Evolutionary conservation across 2,797 vertebrate species (phyloP).

Genomic region (Anguilla megastoma): DNA sequence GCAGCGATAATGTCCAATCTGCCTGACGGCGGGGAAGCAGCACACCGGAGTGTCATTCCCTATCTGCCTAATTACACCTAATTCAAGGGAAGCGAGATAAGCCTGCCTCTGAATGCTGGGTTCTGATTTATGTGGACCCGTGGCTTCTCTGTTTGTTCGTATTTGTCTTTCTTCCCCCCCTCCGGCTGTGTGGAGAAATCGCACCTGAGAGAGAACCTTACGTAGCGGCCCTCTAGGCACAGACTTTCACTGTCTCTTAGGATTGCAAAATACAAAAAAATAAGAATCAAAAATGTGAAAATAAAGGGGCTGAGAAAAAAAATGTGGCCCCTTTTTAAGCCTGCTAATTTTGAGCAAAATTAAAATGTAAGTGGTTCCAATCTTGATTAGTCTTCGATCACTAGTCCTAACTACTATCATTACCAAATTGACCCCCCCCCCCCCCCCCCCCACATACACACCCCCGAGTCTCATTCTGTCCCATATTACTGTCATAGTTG

Average conservation of each 20-base stretch:
- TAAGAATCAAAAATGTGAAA: not conserved
- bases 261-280: not conserved
- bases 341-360: not conserved
- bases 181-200: not conserved
- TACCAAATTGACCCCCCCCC: conserved; percentile 25
- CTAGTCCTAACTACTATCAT: conserved; percentile 24
- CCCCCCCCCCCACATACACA: not conserved
- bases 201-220: not conserved
- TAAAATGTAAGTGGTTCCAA: not conserved
- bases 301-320: not conserved
- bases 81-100: conserved; percentile 49
- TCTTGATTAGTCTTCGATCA: conserved; percentile 20
- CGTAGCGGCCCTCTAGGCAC: not conserved
- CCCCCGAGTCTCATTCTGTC: not conserved
- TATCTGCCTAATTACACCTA: conserved; percentile 52
- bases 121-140: not conserved
- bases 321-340: not conserved
- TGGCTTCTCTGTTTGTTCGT: not conserved
- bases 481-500: conserved; percentile 28
- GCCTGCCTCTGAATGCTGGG: conserved; percentile 39
- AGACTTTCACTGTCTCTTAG: not conserved
- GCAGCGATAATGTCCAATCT: conserved; percentile 43
- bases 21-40: conserved; percentile 37
- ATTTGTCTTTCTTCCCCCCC: not conserved
- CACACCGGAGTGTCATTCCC: conserved; percentile 36